phyloP scores from a whole-genome alignment of 2,113 vertebrate species.

The Corynorhinus townsendii region DNA sequence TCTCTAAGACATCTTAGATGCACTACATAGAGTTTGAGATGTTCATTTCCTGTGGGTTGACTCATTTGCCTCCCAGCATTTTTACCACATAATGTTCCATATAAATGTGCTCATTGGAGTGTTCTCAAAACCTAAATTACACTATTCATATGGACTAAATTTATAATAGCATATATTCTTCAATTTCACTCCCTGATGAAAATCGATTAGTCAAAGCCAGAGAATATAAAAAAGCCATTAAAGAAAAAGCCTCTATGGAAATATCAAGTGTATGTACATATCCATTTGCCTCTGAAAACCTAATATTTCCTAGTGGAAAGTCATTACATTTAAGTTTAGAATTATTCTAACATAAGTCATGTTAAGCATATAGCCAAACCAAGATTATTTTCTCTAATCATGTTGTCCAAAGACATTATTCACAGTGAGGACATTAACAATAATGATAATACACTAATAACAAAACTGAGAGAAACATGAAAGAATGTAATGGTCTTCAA shows the following conservation, averaged over 20 bases:
- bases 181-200: neutral
- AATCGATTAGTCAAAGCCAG: neutral
- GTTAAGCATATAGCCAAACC: neutral
- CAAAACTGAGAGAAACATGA: neutral
- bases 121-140: neutral
- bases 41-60: neutral
- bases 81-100: neutral
- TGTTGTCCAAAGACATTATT: neutral
- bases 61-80: neutral
- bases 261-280: neutral
- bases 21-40: neutral
- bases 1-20: neutral
- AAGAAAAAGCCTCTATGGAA: neutral
- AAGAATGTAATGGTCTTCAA: neutral
- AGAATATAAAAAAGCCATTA: neutral
- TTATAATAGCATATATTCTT: neutral
- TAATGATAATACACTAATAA: neutral
- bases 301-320: neutral
- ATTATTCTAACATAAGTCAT: neutral
- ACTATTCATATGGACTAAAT: neutral
- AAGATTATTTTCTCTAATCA: constrained; percentile 6
- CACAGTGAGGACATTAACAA: neutral
- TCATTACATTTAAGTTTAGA: neutral
- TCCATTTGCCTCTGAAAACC: neutral
- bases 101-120: neutral